Base-by-base conservation (phyloP, 2,888 invertebrate species). In the Trissoscelio sp. region DNA sequence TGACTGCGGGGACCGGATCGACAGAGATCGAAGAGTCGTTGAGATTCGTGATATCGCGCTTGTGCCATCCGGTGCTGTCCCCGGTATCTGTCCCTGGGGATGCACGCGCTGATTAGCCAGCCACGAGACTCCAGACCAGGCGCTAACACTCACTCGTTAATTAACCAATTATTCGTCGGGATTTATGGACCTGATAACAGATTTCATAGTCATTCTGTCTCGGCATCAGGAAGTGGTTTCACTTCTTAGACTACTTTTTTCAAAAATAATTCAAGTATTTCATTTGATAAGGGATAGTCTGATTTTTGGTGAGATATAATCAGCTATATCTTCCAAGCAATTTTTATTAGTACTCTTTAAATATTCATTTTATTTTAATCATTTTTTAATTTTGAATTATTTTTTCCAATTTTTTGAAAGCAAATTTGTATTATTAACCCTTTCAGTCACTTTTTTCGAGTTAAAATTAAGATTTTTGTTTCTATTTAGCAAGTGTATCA, bases 21-120 rank as follows among this genome's bases (percentile, higher is more conserved):
- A 62, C 79, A 70, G 62, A 75, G 73, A 82, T 75, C 82, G 82
- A 82, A 75, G 67, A 60, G 64, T 83, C 79, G 81, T 80, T 72
- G 73, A 79, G 81, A 77, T 83, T 81, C 73, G 81, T 74, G 85
- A 83, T 86, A 85, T 84, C 85, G 82, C 84, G 84, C 84, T 87
- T 88, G 91, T 90, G 87, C 91, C 91, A 91, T 86, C 87, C 90
- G 89, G 91, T 88, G 84, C 90, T 86, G 89, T 90, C 90, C 85
- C 90, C 86, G 84, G 80, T 64, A 67, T 79, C 79, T 81, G 85
- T 87, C 88, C 87, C 87, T 79, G 83, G 88, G 88, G 88, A 88
- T n/a, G 84, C 85, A 72, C 79, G 72, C 73, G 69, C 70, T 58
- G 80, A 70, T 75, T 70, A 80, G 80, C 58, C 55, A 44, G 69